Evolutionary conservation across 2,797 vertebrate genomes (phyloP).

Genomic region (Nothura maculosa): DNA sequence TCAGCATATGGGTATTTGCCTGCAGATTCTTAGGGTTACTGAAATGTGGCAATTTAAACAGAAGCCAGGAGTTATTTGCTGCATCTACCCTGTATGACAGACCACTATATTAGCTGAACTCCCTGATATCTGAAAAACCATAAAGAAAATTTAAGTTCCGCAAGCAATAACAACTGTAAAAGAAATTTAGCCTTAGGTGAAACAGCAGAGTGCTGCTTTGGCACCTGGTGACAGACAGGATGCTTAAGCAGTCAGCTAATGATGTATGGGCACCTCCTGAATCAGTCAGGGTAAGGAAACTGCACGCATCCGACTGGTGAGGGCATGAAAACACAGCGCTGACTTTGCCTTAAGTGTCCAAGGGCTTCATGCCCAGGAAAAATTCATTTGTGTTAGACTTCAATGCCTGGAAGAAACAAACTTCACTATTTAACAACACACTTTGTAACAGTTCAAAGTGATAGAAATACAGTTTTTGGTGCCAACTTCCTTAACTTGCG

Average conservation of each 20-base stretch:
- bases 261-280: background rate
- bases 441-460: background rate
- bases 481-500: background rate
- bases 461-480: background rate
- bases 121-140: background rate
- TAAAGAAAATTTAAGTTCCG: background rate
- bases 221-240: background rate
- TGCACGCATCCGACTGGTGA: background rate
- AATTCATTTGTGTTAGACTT: background rate
- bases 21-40: conserved; percentile 10
- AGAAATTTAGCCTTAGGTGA: background rate
- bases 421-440: background rate
- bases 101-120: background rate
- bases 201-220: background rate
- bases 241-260: background rate
- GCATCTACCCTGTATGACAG: conserved; percentile 14
- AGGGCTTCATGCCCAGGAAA: background rate
- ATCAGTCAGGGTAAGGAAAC: background rate
- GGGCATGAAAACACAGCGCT: background rate
- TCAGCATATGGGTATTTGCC: background rate
- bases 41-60: conserved; percentile 1
- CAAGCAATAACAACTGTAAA: background rate
- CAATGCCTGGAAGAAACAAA: background rate
- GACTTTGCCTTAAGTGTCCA: background rate
- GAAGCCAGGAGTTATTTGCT: conserved; percentile 20